Percentiles rank a stretch among this genome's conserved stretches.
phyloP scores from a whole-genome alignment of 2,113 vertebrate genomes.

The Urocolius indicus region DNA sequence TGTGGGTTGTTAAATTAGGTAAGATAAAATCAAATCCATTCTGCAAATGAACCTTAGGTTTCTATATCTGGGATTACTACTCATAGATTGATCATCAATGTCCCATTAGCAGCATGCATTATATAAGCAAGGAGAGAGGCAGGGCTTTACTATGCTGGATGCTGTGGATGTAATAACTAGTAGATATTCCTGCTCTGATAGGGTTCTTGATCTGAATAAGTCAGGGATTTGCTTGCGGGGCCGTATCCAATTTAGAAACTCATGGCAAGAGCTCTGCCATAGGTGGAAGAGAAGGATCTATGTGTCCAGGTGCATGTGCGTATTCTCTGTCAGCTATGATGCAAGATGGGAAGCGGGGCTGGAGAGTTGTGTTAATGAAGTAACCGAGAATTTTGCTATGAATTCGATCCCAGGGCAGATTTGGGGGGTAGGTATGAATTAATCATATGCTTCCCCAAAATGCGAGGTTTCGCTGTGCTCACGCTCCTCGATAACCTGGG shows the following conservation, averaged over 20 bases:
- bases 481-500: background rate
- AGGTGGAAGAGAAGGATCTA: background rate
- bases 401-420: background rate
- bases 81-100: background rate
- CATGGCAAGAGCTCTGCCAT: background rate
- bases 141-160: background rate
- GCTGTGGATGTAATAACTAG: background rate
- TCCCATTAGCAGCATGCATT: background rate
- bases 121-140: background rate
- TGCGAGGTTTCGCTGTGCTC: accelerated
- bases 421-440: background rate
- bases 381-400: background rate
- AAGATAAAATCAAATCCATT: background rate
- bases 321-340: background rate
- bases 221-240: background rate
- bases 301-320: accelerated
- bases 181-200: background rate
- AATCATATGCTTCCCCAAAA: accelerated
- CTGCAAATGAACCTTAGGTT: background rate
- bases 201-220: background rate
- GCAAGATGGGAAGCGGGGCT: background rate
- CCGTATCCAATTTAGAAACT: background rate
- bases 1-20: background rate
- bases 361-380: background rate
- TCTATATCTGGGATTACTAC: background rate